Conservation (phyloP, 2,888 invertebrate genomes). For the Pomacea canaliculata region DNA sequence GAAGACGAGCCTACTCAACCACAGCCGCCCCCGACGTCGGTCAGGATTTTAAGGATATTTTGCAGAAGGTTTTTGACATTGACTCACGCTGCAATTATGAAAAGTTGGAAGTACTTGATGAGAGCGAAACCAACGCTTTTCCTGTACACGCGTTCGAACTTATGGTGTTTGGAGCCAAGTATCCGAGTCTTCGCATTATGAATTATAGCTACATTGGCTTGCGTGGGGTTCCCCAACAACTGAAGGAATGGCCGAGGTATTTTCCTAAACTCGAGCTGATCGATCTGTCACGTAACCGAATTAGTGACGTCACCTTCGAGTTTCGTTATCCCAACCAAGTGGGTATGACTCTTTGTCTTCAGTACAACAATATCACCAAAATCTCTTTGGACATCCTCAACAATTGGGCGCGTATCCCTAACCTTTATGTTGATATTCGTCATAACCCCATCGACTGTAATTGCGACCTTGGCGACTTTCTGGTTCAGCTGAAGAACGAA, state of each 20-base stretch:
- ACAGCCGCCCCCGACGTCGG: no score
- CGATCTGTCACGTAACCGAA: constrained; percentile 22
- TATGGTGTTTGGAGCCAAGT: constrained; percentile 7
- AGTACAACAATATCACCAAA: constrained; percentile 45
- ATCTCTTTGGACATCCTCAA: constrained; percentile 40
- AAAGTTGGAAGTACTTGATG: constrained; percentile 21
- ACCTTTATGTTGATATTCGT: constrained; percentile 45
- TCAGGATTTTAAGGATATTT: no score
- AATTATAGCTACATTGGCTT: constrained; percentile 25
- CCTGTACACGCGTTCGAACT: constrained; percentile 19
- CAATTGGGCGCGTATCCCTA: constrained; percentile 35
- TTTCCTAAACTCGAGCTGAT: constrained; percentile 18
- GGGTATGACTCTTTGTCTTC: constrained; percentile 23
- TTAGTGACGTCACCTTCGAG: not conserved
- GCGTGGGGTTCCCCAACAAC: constrained; percentile 7
- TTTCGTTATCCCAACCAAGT: not conserved
- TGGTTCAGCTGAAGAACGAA: not conserved
- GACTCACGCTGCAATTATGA: constrained; percentile 13
- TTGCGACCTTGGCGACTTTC: not conserved
- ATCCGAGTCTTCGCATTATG: constrained; percentile 25
- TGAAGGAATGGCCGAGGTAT: constrained; percentile 21
- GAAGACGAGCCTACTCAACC: no score
- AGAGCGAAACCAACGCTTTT: constrained; percentile 12
- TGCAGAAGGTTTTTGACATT: not conserved
- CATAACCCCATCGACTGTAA: constrained; percentile 38